Evolutionary conservation across 2,888 invertebrate species (phyloP).

Genomic region (Crossocerus cetratus): DNA sequence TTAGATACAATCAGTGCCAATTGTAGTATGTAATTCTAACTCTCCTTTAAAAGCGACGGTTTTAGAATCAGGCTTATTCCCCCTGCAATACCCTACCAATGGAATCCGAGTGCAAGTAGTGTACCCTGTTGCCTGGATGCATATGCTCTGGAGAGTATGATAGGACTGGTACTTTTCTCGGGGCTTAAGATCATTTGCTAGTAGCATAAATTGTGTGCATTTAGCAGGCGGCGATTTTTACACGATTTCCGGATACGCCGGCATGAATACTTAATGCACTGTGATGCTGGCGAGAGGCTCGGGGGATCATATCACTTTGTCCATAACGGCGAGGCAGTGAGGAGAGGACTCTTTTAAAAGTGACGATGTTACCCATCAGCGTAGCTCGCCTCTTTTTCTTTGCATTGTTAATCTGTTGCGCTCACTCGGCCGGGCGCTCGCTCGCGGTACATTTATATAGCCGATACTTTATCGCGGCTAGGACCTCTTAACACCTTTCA

Average conservation of each 20-base stretch:
- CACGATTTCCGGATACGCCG: conserved; percentile 46
- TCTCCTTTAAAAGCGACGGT: too few relatives aligned
- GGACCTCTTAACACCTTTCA: conserved; percentile 65
- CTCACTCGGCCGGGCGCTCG: conserved; percentile 41
- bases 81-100: neutral
- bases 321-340: conserved; percentile 31
- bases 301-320: conserved; percentile 51
- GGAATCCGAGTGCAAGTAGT: conserved; percentile 23
- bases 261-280: conserved; percentile 56
- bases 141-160: conserved; percentile 31
- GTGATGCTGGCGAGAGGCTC: conserved; percentile 3
- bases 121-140: conserved; percentile 16
- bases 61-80: neutral
- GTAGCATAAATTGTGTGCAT: conserved; percentile 63
- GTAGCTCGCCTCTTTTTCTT: neutral
- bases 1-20: neutral
- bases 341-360: conserved; percentile 42
- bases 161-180: conserved; percentile 18
- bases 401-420: neutral
- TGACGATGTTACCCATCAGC: conserved; percentile 39
- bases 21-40: too few relatives aligned
- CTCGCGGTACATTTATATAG: conserved; percentile 50
- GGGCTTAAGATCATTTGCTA: conserved; percentile 62
- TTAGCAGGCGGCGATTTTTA: conserved; percentile 61
- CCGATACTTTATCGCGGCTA: conserved; percentile 64